Conservation (phyloP, 1,140 invertebrate species). For the Procambarus virginalis region DNA sequence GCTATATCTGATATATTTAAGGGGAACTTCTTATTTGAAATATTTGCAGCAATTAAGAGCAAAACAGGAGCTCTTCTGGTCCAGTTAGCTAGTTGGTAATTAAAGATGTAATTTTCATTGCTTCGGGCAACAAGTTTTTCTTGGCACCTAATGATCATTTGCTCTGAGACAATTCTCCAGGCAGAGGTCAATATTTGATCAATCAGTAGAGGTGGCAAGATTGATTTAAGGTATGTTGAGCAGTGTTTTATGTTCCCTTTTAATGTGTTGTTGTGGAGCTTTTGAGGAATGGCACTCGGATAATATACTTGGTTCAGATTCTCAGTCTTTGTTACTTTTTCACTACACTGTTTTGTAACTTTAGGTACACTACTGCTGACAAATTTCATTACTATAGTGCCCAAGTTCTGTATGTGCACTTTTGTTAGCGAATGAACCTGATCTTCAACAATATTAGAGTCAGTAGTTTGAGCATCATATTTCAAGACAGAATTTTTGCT, state of each 20-base stretch:
- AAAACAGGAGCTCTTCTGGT: slow-evolving; percentile 25
- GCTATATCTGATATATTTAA: slow-evolving; percentile 27
- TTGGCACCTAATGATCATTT: slow-evolving; percentile 7
- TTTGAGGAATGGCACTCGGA: not conserved
- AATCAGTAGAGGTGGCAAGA: slow-evolving; percentile 32
- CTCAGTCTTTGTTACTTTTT: not conserved
- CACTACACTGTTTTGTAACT: not conserved
- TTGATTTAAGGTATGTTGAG: slow-evolving; percentile 13
- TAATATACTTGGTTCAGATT: not conserved
- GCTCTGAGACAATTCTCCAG: slow-evolving; percentile 25
- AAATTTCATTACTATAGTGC: not conserved
- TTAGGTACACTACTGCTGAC: not conserved
- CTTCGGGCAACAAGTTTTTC: not conserved
- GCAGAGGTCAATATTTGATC: slow-evolving; percentile 10
- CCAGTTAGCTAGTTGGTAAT: slow-evolving; percentile 37
- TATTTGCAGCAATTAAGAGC: slow-evolving; percentile 12
- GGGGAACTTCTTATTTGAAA: slow-evolving; percentile 9
- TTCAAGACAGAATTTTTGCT: not conserved
- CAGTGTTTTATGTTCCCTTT: slow-evolving; percentile 16
- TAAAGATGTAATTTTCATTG: too few species aligned
- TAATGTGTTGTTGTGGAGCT: not conserved
- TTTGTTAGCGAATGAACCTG: not conserved
- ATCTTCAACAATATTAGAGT: not conserved
- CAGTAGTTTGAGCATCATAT: not conserved
- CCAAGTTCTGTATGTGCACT: not conserved